Conservation (phyloP, 2,113 vertebrate species). For the Neofelis nebulosa region DNA sequence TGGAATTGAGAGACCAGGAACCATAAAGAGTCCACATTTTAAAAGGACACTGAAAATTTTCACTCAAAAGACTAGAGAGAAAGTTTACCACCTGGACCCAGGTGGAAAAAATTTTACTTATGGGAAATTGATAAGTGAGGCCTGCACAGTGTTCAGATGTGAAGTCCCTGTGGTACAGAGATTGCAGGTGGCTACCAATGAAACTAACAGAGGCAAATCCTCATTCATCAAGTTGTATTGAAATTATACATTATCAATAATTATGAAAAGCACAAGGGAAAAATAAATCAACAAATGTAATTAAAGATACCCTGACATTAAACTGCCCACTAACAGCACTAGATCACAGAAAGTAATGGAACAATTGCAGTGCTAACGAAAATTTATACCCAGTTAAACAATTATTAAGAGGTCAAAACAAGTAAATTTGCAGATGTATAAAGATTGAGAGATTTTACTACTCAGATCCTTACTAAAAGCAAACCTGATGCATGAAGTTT, state of each 20-base stretch:
- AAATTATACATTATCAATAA: not conserved
- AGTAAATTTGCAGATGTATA: not conserved
- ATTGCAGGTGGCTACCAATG: not conserved
- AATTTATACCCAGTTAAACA: not conserved
- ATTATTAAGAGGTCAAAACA: not conserved
- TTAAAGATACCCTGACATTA: not conserved
- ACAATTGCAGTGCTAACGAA: not conserved
- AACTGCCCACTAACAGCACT: not conserved
- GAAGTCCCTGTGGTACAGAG: not conserved
- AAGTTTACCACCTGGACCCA: not conserved
- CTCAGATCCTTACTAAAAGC: not conserved
- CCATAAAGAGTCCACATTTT: not conserved
- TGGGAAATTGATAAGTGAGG: not conserved
- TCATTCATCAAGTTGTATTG: not conserved
- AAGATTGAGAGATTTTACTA: not conserved
- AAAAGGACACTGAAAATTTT: not conserved
- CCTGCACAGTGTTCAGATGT: not conserved
- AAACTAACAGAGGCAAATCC: not conserved
- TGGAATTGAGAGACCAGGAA: not conserved
- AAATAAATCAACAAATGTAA: not conserved
- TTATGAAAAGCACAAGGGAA: not conserved
- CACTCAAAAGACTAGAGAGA: not conserved
- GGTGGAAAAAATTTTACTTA: not conserved
- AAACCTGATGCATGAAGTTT: not conserved
- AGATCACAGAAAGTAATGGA: not conserved